Evolutionary conservation across 2,113 vertebrate genomes (phyloP).

Genomic region (Hemichromis elongatus): DNA sequence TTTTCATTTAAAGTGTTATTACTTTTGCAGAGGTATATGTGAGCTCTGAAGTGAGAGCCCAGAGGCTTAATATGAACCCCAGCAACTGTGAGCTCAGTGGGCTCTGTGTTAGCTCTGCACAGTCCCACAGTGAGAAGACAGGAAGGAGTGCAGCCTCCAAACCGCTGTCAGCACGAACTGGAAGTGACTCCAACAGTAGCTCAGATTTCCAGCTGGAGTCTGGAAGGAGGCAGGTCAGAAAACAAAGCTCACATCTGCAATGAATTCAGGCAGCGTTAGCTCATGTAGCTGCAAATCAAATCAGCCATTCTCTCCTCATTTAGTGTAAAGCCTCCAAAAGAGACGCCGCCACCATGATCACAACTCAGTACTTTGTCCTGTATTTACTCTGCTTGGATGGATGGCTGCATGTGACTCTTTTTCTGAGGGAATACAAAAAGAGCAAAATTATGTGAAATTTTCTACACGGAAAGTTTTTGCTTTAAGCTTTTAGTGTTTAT

Average conservation of each 20-base stretch:
- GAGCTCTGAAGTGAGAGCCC: not conserved
- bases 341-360: not conserved
- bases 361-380: not conserved
- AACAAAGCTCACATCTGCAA: constrained; percentile 46
- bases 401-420: rapidly evolving
- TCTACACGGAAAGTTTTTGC: not conserved
- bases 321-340: not conserved
- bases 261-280: not conserved
- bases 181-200: constrained; percentile 38
- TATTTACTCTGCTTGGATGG: not conserved
- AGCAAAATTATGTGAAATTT: not conserved
- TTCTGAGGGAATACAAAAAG: not conserved
- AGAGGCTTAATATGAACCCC: not conserved
- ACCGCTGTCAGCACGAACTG: constrained; percentile 45
- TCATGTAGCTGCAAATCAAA: not conserved
- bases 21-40: not conserved
- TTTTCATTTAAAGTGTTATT: constrained; percentile 11
- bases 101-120: not conserved
- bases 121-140: constrained; percentile 10
- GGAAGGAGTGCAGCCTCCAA: constrained; percentile 37
- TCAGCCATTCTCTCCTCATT: not conserved
- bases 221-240: constrained; percentile 2
- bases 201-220: constrained; percentile 30
- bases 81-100: not conserved
- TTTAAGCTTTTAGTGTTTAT: not conserved